Evolutionary conservation across 2,113 vertebrate species (phyloP).

Genomic region (Panurus biarmicus): DNA sequence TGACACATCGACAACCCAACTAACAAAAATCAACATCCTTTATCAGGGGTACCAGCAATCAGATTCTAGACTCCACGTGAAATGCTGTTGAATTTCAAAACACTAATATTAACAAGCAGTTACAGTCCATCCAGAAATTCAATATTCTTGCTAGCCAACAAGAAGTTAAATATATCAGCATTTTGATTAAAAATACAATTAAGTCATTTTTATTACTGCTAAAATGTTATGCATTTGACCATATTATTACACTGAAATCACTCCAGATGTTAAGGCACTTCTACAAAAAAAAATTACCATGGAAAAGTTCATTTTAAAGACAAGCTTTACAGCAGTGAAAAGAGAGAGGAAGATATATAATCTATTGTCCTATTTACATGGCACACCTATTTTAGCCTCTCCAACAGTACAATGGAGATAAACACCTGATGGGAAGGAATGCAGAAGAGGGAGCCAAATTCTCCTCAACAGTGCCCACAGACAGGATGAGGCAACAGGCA

Average conservation of each 20-base stretch:
- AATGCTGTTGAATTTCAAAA: conserved; percentile 24
- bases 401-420: not conserved
- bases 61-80: not conserved
- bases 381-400: not conserved
- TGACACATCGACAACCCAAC: not conserved
- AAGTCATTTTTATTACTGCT: not conserved
- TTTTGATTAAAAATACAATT: not conserved
- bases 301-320: conserved; percentile 20
- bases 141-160: not conserved
- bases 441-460: not conserved
- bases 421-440: not conserved
- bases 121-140: not conserved
- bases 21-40: no score
- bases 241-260: not conserved
- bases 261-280: not conserved
- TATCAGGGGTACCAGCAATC: not conserved
- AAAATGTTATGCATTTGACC: not conserved
- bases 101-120: not conserved
- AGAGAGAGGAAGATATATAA: not conserved
- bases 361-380: not conserved
- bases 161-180: not conserved
- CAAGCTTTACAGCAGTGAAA: not conserved
- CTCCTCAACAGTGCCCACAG: not conserved
- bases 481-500: not conserved
- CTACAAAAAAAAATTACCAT: not conserved